A percentile compares a stretch with the other conserved stretches of the same genome.
Evolutionary conservation across 1,140 invertebrate genomes (phyloP).

Genomic region (Drosophila malerkotliana): DNA sequence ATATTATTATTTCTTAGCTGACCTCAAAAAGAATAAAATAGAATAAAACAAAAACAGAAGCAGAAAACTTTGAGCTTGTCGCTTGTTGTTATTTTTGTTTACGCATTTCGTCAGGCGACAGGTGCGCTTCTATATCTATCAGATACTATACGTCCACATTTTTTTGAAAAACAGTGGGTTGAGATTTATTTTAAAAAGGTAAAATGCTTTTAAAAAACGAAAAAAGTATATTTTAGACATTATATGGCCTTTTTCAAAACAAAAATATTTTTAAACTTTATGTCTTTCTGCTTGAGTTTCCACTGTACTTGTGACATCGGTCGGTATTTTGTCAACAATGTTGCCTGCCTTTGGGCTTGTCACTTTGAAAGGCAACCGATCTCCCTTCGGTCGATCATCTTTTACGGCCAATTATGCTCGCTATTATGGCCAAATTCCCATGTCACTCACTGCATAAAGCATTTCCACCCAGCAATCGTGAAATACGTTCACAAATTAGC

Average conservation of each 20-base stretch:
- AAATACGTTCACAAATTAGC: slow-evolving; percentile 82
- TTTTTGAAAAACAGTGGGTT: slow-evolving; percentile 16
- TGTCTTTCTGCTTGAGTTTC: neutral
- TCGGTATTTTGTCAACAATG: slow-evolving; percentile 68
- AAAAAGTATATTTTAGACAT: too few species aligned
- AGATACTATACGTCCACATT: slow-evolving; percentile 26
- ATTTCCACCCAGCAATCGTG: slow-evolving; percentile 51
- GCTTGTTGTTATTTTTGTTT: slow-evolving; percentile 77
- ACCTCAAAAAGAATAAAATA: slow-evolving; percentile 66
- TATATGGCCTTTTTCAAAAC: neutral
- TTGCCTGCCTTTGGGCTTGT: slow-evolving; percentile 56
- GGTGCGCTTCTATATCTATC: slow-evolving; percentile 68
- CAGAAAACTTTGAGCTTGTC: slow-evolving; percentile 64
- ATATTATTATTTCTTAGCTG: slow-evolving; percentile 55
- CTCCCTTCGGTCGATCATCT: slow-evolving; percentile 48
- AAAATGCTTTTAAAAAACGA: too few species aligned
- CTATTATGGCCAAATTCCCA: slow-evolving; percentile 80
- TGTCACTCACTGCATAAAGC: slow-evolving; percentile 77
- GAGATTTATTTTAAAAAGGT: neutral
- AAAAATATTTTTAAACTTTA: neutral
- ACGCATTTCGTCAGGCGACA: slow-evolving; percentile 70
- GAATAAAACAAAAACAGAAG: slow-evolving; percentile 28
- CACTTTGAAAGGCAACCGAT: slow-evolving; percentile 55
- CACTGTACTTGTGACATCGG: slow-evolving; percentile 35
- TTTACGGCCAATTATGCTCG: slow-evolving; percentile 73